Percentiles rank a stretch among this genome's conserved stretches.
These are phyloP conservation scores for Camptogramma bilineatum DNA, from an alignment of 2,888 invertebrate genomes.

Conservation along the genomic window DNA sequence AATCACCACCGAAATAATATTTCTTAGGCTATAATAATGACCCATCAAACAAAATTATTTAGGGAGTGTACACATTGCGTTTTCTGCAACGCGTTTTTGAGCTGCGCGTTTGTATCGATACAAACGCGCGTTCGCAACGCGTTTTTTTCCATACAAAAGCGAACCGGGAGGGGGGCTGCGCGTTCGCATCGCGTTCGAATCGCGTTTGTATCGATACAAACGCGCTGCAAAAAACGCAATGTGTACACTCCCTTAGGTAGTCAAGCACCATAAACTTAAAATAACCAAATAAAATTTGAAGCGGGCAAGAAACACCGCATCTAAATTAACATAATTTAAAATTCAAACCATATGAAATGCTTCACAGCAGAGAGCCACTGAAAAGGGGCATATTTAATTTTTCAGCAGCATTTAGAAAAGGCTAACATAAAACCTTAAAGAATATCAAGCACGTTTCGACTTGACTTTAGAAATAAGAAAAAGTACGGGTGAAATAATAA, in stretches of 20 bases:
- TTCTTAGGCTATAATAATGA: neutral
- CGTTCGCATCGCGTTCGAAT: too few relatives aligned
- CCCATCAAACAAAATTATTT: neutral
- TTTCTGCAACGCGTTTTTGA: too few relatives aligned
- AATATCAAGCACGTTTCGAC: conserved; percentile 72
- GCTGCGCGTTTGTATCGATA: too few relatives aligned
- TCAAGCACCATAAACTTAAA: conserved; percentile 24
- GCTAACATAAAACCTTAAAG: conserved; percentile 62
- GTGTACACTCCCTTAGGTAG: too few relatives aligned
- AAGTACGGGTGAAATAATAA: conserved; percentile 80
- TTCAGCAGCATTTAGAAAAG: conserved; percentile 61
- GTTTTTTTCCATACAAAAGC: too few relatives aligned
- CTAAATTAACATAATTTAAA: conserved; percentile 74
- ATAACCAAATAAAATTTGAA: conserved; percentile 50
- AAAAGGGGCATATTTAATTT: conserved; percentile 74
- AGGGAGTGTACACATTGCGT: too few relatives aligned
- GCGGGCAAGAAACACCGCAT: conserved; percentile 56
- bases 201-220: too few relatives aligned
- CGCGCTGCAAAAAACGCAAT: too few relatives aligned
- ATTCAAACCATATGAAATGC: conserved; percentile 74
- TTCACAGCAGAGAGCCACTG: conserved; percentile 66
- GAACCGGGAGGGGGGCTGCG: too few relatives aligned
- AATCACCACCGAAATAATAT: conserved; percentile 53
- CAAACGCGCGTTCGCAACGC: too few relatives aligned
- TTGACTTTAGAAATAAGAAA: conserved; percentile 77